Evolutionary conservation across 2,888 invertebrate genomes (phyloP), one percentile per base, ranked within the genome.

Genomic region (Zele albiditarsus): DNA sequence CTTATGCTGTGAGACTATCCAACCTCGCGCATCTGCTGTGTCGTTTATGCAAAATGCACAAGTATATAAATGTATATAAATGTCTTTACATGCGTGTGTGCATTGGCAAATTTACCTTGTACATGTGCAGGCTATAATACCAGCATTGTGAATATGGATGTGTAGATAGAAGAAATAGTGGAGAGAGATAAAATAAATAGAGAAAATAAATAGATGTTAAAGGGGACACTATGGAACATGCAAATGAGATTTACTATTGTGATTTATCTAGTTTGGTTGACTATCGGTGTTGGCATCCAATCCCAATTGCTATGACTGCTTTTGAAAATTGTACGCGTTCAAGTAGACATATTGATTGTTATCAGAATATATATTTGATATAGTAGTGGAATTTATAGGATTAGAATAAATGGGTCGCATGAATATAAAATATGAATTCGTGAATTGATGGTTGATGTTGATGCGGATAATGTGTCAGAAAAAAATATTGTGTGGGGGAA

Each of bases 241-340:
- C 33, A n/a, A 63, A 63, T 38, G 14, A 69, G 67, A 69, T 69
- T 69, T 70, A 27, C 70, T 71, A 71, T 74, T 74, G 70, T 74
- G 74, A 74, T 38, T 65, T 70, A 74, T 74, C 66, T 74, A 74
- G 38, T 38, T 38, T 74, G 12, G 74, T 53, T 25, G 31, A 63
- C 38, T 74, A 74, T 74, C 69, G 63, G 74, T 62, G 68, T 68
- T 27, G 62, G 68, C 38, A 73, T 73, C 73, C 68, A 62, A 62
- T 68, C 28, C n/a, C 33, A 23, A 62, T 57, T 60, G 49, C 69
- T 27, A 14, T 27, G 27, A 27, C 12, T 5, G 14, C 20, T 12
- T 38, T 16, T 20, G 28, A 63, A 16, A 31, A 63, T 33, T 31
- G n/a, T 63, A 38, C 20, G 8, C 3, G 10, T 33, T 10, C 33